phyloP scores from a whole-genome alignment of 2,888 invertebrate species.

The Elmis aenea region DNA sequence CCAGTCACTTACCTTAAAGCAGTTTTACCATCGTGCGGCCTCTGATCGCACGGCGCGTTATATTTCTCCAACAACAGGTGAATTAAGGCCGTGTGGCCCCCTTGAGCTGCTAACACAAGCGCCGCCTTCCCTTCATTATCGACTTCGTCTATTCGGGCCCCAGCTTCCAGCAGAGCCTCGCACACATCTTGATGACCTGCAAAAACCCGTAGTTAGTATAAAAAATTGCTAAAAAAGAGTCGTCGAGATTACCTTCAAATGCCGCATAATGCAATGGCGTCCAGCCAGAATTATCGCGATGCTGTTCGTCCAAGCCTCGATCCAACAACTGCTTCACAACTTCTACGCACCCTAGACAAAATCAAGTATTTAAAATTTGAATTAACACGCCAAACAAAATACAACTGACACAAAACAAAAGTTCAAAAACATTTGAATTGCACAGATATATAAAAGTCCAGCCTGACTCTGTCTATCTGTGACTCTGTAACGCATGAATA shows the following conservation, averaged over 20 bases:
- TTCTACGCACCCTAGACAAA: slow-evolving; percentile 62
- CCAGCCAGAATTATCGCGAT: slow-evolving; percentile 93
- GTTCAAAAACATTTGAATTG: too few relatives aligned
- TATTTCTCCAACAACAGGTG: slow-evolving; percentile 68
- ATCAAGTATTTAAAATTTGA: background rate
- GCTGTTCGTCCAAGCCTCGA: slow-evolving; percentile 80
- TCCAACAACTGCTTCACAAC: slow-evolving; percentile 86
- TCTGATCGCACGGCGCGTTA: slow-evolving; percentile 74
- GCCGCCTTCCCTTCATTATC: slow-evolving; percentile 90
- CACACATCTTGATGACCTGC: slow-evolving; percentile 77
- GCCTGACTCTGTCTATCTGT: too few relatives aligned
- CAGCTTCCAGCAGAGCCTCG: slow-evolving; percentile 77
- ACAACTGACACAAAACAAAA: background rate
- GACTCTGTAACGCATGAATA: too few relatives aligned
- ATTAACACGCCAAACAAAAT: background rate
- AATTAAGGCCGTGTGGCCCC: slow-evolving; percentile 69
- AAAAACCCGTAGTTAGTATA: slow-evolving; percentile 16
- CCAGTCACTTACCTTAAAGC: slow-evolving; percentile 59
- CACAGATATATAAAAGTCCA: too few relatives aligned
- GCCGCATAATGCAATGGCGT: slow-evolving; percentile 95
- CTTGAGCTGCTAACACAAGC: slow-evolving; percentile 83
- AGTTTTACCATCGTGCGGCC: slow-evolving; percentile 87
- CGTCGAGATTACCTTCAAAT: slow-evolving; percentile 81
- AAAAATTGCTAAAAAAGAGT: slow-evolving; percentile 1
- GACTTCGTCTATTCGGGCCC: slow-evolving; percentile 81